Conservation (phyloP, 2,888 invertebrate genomes). For the Pristionchus entomophagus region DNA sequence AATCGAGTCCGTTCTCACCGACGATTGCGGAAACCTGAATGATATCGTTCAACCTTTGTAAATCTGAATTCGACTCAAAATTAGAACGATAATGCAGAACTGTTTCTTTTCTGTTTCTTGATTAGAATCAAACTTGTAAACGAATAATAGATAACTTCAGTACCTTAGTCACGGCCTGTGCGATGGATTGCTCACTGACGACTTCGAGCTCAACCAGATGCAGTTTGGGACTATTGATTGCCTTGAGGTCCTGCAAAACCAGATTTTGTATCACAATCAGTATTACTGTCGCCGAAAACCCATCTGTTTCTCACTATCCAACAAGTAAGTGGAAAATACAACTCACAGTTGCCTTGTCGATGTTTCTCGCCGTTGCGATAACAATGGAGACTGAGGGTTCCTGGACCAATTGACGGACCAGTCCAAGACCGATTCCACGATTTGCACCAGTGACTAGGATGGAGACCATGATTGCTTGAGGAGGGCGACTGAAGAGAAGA, state of each 20-base stretch:
- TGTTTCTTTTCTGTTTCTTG: too few relatives aligned
- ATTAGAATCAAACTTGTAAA: too few relatives aligned
- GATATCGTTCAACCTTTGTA: neutral
- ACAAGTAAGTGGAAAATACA: too few relatives aligned
- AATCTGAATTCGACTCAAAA: too few relatives aligned
- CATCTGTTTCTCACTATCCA: neutral
- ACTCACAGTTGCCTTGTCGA: neutral
- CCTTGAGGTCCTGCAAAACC: conserved; percentile 1
- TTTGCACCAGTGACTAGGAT: conserved; percentile 40
- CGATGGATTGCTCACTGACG: neutral
- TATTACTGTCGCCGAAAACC: too few relatives aligned
- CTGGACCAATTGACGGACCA: conserved; percentile 18
- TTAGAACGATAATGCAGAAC: too few relatives aligned
- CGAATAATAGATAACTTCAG: too few relatives aligned
- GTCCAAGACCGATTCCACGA: conserved; percentile 33
- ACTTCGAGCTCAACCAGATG: conserved; percentile 7
- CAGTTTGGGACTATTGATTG: neutral
- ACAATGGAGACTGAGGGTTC: conserved; percentile 6
- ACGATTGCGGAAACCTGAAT: neutral
- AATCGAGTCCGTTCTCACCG: neutral
- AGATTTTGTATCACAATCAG: neutral
- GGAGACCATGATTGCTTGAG: conserved; percentile 6
- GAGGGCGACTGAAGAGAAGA: neutral
- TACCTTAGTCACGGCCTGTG: neutral
- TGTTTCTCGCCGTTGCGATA: conserved; percentile 4